Evolutionary conservation across 2,113 vertebrate species (phyloP), one percentile per base, ranked within the genome.

Genomic region (Perca schrenkii): DNA sequence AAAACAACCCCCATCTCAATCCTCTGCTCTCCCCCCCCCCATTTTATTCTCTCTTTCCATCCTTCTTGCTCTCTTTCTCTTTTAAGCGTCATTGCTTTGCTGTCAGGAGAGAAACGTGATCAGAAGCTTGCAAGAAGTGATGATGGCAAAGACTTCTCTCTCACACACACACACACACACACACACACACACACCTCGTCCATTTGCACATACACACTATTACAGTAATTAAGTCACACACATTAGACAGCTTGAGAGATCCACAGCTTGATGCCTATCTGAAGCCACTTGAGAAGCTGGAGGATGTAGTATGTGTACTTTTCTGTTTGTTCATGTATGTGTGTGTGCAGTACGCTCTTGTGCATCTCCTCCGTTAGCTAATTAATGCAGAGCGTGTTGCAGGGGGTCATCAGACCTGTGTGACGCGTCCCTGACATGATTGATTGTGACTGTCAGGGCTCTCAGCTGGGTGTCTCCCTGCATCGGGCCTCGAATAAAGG

Each of bases 381-480:
- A 95, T 94, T 94, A 94, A 95, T 90, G 83, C 85, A 21, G 76
- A 82, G 58, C n/a, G 25, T 79, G 79, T 74, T 52, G 69, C 57
- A 62, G 81, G 90, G 86, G 87, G 86, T 88, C 84, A 82, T 57
- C 52, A 77, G 86, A 90, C 89, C 88, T 84, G 79, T 61, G 86
- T 74, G 86, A 90, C 63, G 76, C 53, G 60, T 72, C 68, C 67
- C 89, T 86, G 86, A 89, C 83, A 86, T 93, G 94, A 95, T 93
- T 94, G 94, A 96, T 95, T 90, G 84, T 67, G 85, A 93, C 89
- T 93, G 92, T 94, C 94, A 92, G 70, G 80, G 72, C 69, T 81
- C 93, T 91, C 93, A 84, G 94, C 83, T 88, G 94, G 94, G 89
- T 53, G 91, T 88, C 94, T 83, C 87, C 69, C 76, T 36, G 61